Conservation (phyloP, 2,888 invertebrate species). For the Steromphala cineraria region DNA sequence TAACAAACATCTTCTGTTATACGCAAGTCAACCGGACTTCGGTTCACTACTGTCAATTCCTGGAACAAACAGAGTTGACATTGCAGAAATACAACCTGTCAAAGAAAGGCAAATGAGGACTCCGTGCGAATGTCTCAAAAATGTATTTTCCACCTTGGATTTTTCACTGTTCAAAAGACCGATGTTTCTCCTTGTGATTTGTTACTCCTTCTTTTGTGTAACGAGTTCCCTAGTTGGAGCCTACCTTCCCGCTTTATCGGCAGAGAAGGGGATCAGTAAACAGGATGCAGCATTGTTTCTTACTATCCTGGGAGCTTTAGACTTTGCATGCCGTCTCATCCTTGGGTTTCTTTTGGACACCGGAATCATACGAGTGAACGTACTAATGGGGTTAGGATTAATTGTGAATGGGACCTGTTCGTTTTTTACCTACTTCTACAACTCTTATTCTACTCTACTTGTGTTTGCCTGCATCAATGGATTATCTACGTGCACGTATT, state of each 20-base stretch:
- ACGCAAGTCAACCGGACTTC: not conserved
- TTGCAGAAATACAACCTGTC: no score
- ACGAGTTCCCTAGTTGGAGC: not conserved
- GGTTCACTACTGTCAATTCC: not conserved
- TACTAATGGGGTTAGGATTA: not conserved
- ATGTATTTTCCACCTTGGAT: not conserved
- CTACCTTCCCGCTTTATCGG: not conserved
- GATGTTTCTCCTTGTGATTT: not conserved
- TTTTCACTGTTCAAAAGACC: not conserved
- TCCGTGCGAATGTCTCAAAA: not conserved
- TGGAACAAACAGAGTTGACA: no score
- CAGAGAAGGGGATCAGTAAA: not conserved
- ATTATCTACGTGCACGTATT: not conserved
- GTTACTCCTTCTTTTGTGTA: not conserved
- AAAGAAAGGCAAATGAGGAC: no score
- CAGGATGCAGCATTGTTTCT: not conserved
- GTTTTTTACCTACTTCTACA: not conserved
- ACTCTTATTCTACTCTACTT: not conserved
- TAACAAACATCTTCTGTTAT: not conserved
- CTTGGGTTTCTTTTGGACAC: not conserved
- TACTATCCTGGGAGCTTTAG: not conserved
- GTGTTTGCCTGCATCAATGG: not conserved
- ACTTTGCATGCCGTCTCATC: not conserved
- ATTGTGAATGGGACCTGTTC: not conserved
- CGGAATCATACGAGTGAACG: not conserved